Evolutionary conservation across 2,113 vertebrate species (phyloP).

Genomic region (Tautogolabrus adspersus): DNA sequence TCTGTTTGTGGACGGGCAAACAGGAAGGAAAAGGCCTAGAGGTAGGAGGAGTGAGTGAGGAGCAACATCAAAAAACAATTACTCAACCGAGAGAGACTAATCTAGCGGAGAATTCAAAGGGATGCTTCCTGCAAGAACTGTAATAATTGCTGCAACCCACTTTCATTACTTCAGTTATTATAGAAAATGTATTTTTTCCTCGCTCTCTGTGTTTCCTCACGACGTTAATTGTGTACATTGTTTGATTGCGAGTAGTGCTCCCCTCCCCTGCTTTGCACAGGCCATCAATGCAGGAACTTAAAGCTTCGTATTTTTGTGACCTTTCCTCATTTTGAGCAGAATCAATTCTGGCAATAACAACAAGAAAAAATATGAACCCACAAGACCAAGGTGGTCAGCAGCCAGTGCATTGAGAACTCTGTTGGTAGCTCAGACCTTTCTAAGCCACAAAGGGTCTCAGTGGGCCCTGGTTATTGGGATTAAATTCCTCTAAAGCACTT

Average conservation of each 20-base stretch:
- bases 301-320: constrained; percentile 55
- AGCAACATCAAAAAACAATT: constrained; percentile 45
- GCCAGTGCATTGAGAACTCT: neutral
- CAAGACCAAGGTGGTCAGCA: constrained; percentile 26
- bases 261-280: constrained; percentile 1
- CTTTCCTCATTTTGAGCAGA: constrained; percentile 60
- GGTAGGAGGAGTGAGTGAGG: neutral
- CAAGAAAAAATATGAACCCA: constrained; percentile 31
- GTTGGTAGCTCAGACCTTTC: constrained; percentile 52
- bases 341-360: constrained; percentile 59
- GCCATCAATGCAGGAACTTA: constrained; percentile 24
- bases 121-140: constrained; percentile 12
- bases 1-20: constrained; percentile 19
- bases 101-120: constrained; percentile 33
- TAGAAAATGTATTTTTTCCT: neutral
- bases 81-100: constrained; percentile 29
- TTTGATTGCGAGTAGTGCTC: neutral
- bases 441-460: constrained; percentile 49
- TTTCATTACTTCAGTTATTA: constrained; percentile 2
- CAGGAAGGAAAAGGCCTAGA: constrained; percentile 18
- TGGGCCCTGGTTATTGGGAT: constrained; percentile 36
- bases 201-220: neutral
- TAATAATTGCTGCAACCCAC: constrained; percentile 17
- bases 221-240: constrained; percentile 1
- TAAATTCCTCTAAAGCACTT: constrained; percentile 34